phyloP scores from a whole-genome alignment of 2,113 vertebrate species.

The Podilymbus podiceps region DNA sequence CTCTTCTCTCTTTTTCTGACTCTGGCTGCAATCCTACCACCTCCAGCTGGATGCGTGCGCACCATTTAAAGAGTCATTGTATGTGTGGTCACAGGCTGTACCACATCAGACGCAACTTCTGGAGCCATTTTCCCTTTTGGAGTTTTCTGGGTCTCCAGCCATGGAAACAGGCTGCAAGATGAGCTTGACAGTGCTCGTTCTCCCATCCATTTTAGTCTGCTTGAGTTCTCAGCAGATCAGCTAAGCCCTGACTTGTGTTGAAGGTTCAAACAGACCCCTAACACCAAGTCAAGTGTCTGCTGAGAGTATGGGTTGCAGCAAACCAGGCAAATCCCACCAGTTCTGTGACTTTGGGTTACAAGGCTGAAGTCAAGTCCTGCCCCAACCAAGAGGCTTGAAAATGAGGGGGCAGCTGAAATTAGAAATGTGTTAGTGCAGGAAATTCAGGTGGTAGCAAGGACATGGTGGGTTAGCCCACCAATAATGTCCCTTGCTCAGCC shows the following conservation, averaged over 20 bases:
- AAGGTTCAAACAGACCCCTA: neutral
- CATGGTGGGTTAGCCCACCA: neutral
- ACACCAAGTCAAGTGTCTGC: neutral
- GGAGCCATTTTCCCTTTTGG: neutral
- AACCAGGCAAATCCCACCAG: neutral
- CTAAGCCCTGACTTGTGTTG: neutral
- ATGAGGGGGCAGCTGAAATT: neutral
- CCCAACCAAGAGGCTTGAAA: neutral
- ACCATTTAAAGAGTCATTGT: neutral
- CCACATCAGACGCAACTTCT: neutral
- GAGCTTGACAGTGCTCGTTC: neutral
- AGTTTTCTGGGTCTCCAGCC: neutral
- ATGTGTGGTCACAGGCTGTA: neutral
- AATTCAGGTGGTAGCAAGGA: neutral
- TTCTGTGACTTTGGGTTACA: neutral
- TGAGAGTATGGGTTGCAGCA: fast-evolving
- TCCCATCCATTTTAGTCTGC: neutral
- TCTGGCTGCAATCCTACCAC: neutral
- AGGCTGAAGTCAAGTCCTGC: neutral
- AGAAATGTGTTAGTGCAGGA: neutral
- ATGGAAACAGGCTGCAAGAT: neutral
- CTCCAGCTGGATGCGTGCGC: fast-evolving
- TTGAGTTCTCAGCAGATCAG: neutral
- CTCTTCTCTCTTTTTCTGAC: neutral
- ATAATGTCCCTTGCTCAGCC: neutral